These are phyloP conservation scores for Mohoua ochrocephala DNA, from an alignment of 2,113 vertebrate genomes.

Conservation along the genomic window DNA sequence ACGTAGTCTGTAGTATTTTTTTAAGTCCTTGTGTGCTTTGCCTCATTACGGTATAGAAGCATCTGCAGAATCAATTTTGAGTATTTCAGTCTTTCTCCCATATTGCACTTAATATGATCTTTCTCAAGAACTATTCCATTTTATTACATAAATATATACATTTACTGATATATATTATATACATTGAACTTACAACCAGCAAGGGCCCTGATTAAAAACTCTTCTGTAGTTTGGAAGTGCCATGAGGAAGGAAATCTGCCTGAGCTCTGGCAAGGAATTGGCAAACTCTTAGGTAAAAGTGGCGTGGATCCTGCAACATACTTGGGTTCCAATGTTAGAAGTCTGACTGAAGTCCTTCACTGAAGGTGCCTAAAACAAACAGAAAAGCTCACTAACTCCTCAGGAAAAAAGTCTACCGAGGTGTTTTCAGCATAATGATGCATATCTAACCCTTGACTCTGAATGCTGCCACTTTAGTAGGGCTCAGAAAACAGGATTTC, in stretches of 20 bases:
- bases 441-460: not conserved
- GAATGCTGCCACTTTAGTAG: not conserved
- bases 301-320: accelerated
- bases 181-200: not conserved
- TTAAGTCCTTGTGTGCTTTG: not conserved
- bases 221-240: not conserved
- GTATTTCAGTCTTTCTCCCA: not conserved
- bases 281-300: not conserved
- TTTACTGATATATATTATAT: not conserved
- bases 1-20: not conserved
- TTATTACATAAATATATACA: not conserved
- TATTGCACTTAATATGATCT: not conserved
- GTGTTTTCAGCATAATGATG: not conserved
- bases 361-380: not conserved
- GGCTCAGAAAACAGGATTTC: not conserved
- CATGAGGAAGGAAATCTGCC: not conserved
- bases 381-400: not conserved
- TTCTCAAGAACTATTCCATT: not conserved
- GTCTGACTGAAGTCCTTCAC: not conserved
- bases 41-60: not conserved
- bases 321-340: not conserved
- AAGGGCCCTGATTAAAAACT: not conserved
- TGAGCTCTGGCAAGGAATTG: not conserved
- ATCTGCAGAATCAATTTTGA: not conserved
- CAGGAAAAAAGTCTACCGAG: not conserved